phyloP scores from a whole-genome alignment of 2,113 vertebrate species.

The Planiliza haematocheilus region DNA sequence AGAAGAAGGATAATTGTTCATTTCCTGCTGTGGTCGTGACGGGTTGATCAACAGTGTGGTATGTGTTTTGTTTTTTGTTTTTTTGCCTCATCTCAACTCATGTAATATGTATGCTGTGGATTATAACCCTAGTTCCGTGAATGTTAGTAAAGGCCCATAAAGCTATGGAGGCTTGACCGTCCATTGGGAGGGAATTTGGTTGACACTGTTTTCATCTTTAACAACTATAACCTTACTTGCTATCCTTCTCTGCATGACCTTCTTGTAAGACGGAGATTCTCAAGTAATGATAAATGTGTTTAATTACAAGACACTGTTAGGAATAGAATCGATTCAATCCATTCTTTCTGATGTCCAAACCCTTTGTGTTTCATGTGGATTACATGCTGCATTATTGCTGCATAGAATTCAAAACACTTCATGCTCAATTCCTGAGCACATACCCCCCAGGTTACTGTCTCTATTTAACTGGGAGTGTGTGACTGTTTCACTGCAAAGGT shows the following conservation, averaged over 20 bases:
- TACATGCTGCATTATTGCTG: background rate
- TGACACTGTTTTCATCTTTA: background rate
- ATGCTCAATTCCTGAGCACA: slow-evolving; percentile 9
- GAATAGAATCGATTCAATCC: slow-evolving; percentile 52
- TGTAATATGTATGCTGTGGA: no score
- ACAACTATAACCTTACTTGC: slow-evolving; percentile 16
- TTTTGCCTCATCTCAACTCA: slow-evolving; percentile 31
- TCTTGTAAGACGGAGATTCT: slow-evolving; percentile 17
- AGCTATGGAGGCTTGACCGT: background rate
- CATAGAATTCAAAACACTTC: slow-evolving; percentile 17
- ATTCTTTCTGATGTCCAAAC: slow-evolving; percentile 22
- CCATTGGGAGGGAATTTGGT: background rate
- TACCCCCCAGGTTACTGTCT: slow-evolving; percentile 4
- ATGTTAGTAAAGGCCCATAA: background rate
- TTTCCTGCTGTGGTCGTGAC: slow-evolving; percentile 55
- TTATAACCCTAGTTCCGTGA: background rate
- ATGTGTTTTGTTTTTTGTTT: slow-evolving; percentile 9
- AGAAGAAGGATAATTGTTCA: slow-evolving; percentile 61
- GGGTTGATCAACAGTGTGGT: slow-evolving; percentile 39
- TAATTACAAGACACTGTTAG: slow-evolving; percentile 49
- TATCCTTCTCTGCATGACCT: slow-evolving; percentile 1
- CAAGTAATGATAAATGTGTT: slow-evolving; percentile 61
- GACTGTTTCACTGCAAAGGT: slow-evolving; percentile 15
- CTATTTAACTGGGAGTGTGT: background rate
- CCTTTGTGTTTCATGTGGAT: slow-evolving; percentile 6